Conservation (phyloP, 2,797 vertebrate species). For the Gymnothorax javanicus region DNA sequence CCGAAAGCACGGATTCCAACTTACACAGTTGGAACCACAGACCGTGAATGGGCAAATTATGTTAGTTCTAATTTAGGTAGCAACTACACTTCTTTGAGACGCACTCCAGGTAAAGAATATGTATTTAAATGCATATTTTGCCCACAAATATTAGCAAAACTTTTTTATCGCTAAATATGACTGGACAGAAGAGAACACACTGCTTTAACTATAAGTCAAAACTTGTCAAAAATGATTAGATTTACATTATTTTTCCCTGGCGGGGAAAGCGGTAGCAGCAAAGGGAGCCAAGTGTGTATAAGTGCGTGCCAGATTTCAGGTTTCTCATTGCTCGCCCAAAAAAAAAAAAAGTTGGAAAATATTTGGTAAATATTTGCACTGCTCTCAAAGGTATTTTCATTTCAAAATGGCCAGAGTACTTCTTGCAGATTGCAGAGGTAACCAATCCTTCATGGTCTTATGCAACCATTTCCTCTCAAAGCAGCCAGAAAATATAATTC, state of each 20-base stretch:
- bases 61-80: too few relatives aligned
- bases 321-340: background rate
- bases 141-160: background rate
- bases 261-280: background rate
- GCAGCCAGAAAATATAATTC: too few relatives aligned
- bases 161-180: background rate
- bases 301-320: background rate
- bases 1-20: too few relatives aligned
- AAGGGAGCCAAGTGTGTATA: background rate
- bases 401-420: background rate
- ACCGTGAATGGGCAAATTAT: too few relatives aligned
- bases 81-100: background rate
- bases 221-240: background rate
- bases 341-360: constrained; percentile 10
- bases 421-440: background rate
- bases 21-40: too few relatives aligned
- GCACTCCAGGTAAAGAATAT: background rate
- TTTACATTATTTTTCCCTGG: background rate
- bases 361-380: constrained; percentile 13
- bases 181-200: background rate
- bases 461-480: background rate
- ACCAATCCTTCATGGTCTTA: background rate
- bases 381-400: background rate
- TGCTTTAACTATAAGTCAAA: background rate
- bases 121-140: background rate